Conservation (phyloP, 2,888 invertebrate genomes). For the Allacma fusca region DNA sequence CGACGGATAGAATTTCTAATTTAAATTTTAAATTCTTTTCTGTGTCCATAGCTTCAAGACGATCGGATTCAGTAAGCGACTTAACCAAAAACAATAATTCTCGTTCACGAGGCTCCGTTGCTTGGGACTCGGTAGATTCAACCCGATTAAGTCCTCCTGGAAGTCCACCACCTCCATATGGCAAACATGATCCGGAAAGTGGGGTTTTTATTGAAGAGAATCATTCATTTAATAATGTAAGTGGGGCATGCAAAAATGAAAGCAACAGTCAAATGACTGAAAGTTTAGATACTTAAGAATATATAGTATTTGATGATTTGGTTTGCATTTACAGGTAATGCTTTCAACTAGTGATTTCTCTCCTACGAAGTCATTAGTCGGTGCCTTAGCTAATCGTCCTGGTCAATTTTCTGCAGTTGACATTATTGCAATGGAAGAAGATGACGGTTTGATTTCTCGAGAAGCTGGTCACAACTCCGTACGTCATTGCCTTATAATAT, state of each 20-base stretch:
- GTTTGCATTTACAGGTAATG: conserved; percentile 51
- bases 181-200: conserved; percentile 50
- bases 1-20: background rate
- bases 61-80: conserved; percentile 72
- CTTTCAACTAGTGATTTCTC: conserved; percentile 55
- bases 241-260: background rate
- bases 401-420: conserved; percentile 54
- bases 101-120: conserved; percentile 61
- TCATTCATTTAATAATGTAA: conserved; percentile 46
- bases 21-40: background rate
- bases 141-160: conserved; percentile 75
- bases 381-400: conserved; percentile 49
- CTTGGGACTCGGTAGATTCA: conserved; percentile 65
- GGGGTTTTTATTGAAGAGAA: conserved; percentile 50
- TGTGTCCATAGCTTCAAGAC: conserved; percentile 62
- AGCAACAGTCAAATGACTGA: no score
- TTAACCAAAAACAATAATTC: conserved; percentile 64
- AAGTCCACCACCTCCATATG: conserved; percentile 88
- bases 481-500: background rate
- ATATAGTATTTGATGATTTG: conserved; percentile 25
- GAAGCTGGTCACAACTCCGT: conserved; percentile 44
- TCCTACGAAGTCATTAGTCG: conserved; percentile 50
- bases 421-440: conserved; percentile 95
- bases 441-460: conserved; percentile 68
- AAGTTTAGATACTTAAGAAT: no score